Base-by-base conservation (phyloP, 2,888 invertebrate species). In the Laspeyria flexula region DNA sequence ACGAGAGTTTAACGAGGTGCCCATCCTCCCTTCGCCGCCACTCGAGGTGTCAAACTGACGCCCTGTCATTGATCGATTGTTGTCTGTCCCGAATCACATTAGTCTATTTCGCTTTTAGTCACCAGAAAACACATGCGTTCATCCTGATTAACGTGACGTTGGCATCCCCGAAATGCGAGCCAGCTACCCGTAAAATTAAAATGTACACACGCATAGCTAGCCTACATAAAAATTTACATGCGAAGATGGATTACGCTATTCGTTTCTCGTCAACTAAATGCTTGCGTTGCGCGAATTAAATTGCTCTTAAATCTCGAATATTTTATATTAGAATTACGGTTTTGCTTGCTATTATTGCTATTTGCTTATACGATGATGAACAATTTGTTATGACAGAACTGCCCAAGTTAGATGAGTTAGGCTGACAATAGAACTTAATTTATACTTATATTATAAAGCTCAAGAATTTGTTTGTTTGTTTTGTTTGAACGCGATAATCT, bases 21-120 rank as follows among this genome's bases (percentile, higher is more conserved):
- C 56, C 21, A 37, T 37, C 35, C 46, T 30, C 48, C 55, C 57
- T 51, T 47, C 52, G 44, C 60, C 30, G 12, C 47, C 44, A 50
- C 65, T 55, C 55, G 61, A 63, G 70, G 76, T 79, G 83, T 84
- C 79, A 79, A 76, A 79, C 78, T 73, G 76, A 68, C 68, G 67
- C 61, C 46, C 65, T 78, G 83, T 75, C 81, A 79, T 69, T 86
- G 86, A 86, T 86, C 77, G 84, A 86, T 85, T 76, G 78, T 75
- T 54, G 59, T 55, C 56, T 44, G 60, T 63, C 43, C 61, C 62
- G 53, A 60, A 66, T 63, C 56, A 60, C 64, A 64, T 58, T 67
- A 60, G 62, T 54, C 62, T 64, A 68, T 71, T 70, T 61, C 59
- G 50, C 54, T 58, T 58, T 44, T 53, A 61, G 55, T 55, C 57